Evolutionary conservation across 2,797 vertebrate species (phyloP).

Genomic region (Erethizon dorsatum): DNA sequence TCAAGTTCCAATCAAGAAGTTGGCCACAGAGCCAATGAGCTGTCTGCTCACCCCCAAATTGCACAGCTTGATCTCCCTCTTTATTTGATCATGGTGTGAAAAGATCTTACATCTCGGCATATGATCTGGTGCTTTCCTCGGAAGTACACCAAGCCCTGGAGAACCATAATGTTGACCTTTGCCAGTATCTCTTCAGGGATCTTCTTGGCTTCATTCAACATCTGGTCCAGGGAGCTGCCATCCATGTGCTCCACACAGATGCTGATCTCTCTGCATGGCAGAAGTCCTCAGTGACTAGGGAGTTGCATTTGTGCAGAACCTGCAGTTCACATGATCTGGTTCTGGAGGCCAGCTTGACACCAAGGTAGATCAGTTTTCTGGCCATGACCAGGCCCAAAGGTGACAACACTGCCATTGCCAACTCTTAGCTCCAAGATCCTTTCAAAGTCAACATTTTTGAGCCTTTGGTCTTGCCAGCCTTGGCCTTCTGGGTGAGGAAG

Average conservation of each 20-base stretch:
- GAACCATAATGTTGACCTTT: constrained; percentile 98
- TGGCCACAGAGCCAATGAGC: not conserved
- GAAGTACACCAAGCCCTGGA: not conserved
- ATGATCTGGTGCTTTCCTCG: not conserved
- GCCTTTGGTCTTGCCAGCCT: constrained; percentile 95
- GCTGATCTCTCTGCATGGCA: not conserved
- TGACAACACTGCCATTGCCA: constrained; percentile 96
- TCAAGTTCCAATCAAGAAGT: not conserved
- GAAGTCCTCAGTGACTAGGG: not conserved
- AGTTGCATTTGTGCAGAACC: not conserved
- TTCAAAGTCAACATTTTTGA: constrained; percentile 93
- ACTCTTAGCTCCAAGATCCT: constrained; percentile 96
- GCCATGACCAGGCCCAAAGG: constrained; percentile 95
- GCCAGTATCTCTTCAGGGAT: constrained; percentile 98
- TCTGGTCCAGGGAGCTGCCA: constrained; percentile 97
- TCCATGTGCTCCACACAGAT: constrained; percentile 88
- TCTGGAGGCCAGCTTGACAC: not conserved
- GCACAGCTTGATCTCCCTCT: too few relatives aligned
- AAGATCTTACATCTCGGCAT: not conserved
- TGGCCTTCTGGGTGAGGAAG: constrained; percentile 97
- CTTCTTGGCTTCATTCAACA: constrained; percentile 97
- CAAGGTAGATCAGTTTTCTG: constrained; percentile 92
- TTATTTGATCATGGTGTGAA: not conserved
- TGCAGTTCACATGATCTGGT: not conserved
- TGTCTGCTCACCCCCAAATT: too few relatives aligned